Percentiles rank a stretch among this genome's conserved stretches.
Conservation (phyloP, 2,888 invertebrate species). For the Hanleya hanleyi region DNA sequence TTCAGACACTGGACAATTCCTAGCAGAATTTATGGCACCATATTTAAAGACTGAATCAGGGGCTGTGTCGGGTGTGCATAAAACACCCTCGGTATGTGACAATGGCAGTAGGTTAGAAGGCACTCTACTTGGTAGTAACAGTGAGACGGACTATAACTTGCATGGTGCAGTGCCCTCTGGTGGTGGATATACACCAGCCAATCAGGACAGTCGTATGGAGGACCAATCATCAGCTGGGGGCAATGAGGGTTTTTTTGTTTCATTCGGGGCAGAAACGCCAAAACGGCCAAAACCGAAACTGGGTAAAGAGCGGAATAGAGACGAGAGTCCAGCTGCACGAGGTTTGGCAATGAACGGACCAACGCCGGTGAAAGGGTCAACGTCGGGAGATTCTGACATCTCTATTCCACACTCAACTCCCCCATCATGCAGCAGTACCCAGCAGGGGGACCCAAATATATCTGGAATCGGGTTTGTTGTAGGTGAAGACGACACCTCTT, state of each 20-base stretch:
- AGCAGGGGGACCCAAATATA: conserved; percentile 20
- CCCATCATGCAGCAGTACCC: not conserved
- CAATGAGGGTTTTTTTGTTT: conserved; percentile 85
- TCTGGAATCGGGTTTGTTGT: conserved; percentile 77
- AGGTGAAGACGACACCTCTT: conserved; percentile 78
- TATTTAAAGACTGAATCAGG: too few species aligned
- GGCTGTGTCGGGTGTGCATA: too few species aligned
- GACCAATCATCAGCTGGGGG: conserved; percentile 20
- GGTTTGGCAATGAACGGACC: too few species aligned
- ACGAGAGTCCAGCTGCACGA: not conserved
- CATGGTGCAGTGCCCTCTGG: too few species aligned
- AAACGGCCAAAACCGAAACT: conserved; percentile 82
- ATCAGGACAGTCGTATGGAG: conserved; percentile 12
- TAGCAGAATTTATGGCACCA: too few species aligned
- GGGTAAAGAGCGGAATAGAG: conserved; percentile 18
- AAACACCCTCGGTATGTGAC: too few species aligned
- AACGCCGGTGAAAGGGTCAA: too few species aligned
- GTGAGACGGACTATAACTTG: too few species aligned
- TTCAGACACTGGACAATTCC: too few species aligned
- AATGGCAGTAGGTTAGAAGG: too few species aligned
- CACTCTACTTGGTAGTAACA: too few species aligned
- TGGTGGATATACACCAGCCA: not conserved
- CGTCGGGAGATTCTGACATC: not conserved
- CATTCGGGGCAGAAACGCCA: conserved; percentile 86
- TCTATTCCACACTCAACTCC: not conserved